These are phyloP conservation scores for Mola mola DNA, from an alignment of 2,113 vertebrate genomes.

Conservation along the genomic window DNA sequence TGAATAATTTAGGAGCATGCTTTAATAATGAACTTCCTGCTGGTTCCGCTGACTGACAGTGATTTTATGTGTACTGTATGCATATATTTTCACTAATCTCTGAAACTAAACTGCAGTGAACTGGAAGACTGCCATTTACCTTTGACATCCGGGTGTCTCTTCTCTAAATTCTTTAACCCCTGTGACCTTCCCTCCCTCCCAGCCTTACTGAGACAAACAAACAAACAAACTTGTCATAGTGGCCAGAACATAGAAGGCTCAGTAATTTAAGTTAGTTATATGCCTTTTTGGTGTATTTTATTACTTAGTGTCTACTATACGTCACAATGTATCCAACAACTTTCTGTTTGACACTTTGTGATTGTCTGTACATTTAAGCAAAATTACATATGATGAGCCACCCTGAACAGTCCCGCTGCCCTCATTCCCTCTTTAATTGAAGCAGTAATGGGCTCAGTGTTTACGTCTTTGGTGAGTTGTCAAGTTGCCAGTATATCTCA, in stretches of 20 bases:
- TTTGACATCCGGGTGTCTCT: slow-evolving; percentile 51
- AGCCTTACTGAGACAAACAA: slow-evolving; percentile 29
- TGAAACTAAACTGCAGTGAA: slow-evolving; percentile 28
- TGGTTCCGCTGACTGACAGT: neutral
- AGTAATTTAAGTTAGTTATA: neutral
- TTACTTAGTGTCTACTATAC: neutral
- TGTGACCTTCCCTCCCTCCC: slow-evolving; percentile 17
- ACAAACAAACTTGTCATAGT: neutral
- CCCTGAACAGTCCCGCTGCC: slow-evolving; percentile 15
- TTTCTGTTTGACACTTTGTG: neutral
- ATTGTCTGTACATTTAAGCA: slow-evolving; percentile 6
- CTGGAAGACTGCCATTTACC: slow-evolving; percentile 55
- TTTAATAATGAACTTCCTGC: neutral
- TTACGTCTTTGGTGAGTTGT: slow-evolving; percentile 45
- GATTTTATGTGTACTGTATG: too few species aligned
- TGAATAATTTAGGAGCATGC: neutral
- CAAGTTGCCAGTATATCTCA: slow-evolving; percentile 43
- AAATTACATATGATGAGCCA: slow-evolving; percentile 1
- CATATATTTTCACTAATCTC: slow-evolving; percentile 21
- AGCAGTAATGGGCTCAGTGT: slow-evolving; percentile 45
- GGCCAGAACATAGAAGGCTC: neutral
- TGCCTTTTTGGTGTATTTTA: neutral
- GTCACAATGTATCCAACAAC: neutral
- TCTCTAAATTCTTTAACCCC: slow-evolving; percentile 40
- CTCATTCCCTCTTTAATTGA: slow-evolving; percentile 32